Evolutionary conservation across 2,888 invertebrate species (phyloP).

Genomic region (Lasioglossum oenotherae): DNA sequence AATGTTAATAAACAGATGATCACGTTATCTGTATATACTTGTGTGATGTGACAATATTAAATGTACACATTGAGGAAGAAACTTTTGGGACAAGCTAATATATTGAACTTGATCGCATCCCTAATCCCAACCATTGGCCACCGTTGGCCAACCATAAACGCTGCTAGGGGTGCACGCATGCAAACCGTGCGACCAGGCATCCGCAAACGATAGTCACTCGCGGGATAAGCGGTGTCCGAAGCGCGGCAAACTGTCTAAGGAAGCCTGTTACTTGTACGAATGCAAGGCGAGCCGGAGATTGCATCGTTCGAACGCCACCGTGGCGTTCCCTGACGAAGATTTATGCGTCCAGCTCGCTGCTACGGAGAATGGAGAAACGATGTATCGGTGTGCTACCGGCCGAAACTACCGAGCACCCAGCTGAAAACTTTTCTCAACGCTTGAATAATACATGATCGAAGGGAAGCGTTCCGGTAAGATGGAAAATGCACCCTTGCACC

Average conservation of each 20-base stretch:
- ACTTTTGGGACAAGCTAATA: too few species aligned
- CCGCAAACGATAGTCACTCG: constrained; percentile 37
- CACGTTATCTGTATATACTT: too few species aligned
- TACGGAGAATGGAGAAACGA: background rate
- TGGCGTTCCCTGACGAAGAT: constrained; percentile 23
- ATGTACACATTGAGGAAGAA: too few species aligned
- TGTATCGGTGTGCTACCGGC: background rate
- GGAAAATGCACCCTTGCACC: background rate
- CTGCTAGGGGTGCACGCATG: constrained; percentile 2
- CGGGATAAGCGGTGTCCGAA: constrained; percentile 25
- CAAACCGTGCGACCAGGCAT: constrained; percentile 47
- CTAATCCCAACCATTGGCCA: too few species aligned
- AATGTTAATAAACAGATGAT: too few species aligned
- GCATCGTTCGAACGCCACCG: constrained; percentile 16
- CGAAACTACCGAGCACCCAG: background rate
- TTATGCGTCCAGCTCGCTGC: constrained; percentile 13
- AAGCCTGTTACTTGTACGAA: constrained; percentile 11
- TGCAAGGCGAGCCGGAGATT: constrained; percentile 1
- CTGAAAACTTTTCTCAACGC: background rate
- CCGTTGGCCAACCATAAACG: too few species aligned
- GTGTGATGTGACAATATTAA: too few species aligned
- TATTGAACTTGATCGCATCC: too few species aligned
- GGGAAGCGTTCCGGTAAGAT: background rate
- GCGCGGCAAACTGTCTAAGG: constrained; percentile 43
- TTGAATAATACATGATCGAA: constrained; percentile 4